Conservation (phyloP, 92 coral and sea anemone species). For the Epizoanthus stellaris region DNA sequence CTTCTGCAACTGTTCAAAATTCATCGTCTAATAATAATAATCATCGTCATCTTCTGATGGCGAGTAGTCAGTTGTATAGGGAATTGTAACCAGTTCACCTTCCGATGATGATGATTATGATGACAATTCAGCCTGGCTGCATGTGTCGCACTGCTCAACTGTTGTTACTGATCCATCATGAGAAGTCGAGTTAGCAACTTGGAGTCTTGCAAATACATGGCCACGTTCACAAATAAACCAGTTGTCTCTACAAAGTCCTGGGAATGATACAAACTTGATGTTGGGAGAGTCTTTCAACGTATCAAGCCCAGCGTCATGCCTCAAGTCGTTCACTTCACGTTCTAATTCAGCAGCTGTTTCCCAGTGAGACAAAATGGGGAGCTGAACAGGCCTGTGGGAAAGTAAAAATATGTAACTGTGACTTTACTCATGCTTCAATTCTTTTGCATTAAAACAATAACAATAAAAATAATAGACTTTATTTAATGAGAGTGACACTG, state of each 20-base stretch:
- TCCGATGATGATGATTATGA: no score
- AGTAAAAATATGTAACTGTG: background rate
- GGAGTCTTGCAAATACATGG: slow-evolving; percentile 11
- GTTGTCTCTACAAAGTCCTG: slow-evolving; percentile 20
- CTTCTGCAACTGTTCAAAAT: no score
- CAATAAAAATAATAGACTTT: no score
- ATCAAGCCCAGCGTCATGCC: background rate
- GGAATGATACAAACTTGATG: slow-evolving; percentile 23
- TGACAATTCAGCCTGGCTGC: background rate
- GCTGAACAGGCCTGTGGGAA: background rate
- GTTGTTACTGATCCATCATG: background rate
- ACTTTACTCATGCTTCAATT: no score
- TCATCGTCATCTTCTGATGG: no score
- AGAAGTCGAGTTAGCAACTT: background rate
- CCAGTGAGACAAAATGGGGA: slow-evolving; percentile 1
- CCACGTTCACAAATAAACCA: slow-evolving; percentile 24
- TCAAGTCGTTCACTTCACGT: background rate
- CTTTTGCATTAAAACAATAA: no score
- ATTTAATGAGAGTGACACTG: no score
- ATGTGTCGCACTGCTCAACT: background rate
- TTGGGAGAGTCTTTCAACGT: background rate
- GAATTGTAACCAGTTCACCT: no score
- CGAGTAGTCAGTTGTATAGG: no score
- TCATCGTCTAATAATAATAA: no score
- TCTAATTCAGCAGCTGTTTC: background rate